A percentile compares a stretch with the other conserved stretches of the same genome.
phyloP scores from a whole-genome alignment of 2,888 invertebrate species.

The Drosophila pseudotakahashii region DNA sequence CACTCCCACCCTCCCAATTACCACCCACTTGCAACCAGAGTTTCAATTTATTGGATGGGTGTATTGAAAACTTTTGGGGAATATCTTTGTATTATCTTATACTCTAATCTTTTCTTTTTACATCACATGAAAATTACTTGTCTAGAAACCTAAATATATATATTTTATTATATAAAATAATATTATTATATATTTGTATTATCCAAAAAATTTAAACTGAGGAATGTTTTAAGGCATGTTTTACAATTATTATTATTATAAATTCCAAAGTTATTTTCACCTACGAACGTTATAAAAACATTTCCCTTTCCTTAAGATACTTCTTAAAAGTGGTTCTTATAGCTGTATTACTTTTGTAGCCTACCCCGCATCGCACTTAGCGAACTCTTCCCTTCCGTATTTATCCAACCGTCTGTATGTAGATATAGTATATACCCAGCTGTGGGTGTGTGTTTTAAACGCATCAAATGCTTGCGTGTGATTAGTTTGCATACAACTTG shows the following conservation, averaged over 20 bases:
- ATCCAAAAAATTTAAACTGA: too few species aligned
- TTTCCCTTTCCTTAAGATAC: too few species aligned
- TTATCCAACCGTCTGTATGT: constrained; percentile 13
- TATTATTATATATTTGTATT: too few species aligned
- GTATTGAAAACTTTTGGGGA: background rate
- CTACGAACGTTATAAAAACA: too few species aligned
- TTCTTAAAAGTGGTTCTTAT: background rate
- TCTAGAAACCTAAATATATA: too few species aligned
- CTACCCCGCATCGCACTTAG: background rate
- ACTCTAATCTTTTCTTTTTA: too few species aligned
- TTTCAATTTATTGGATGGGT: constrained; percentile 9
- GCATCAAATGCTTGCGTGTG: constrained; percentile 78
- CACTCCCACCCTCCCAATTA: background rate
- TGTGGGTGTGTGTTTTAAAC: constrained; percentile 67
- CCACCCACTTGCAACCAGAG: constrained; percentile 1
- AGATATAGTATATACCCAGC: constrained; percentile 5
- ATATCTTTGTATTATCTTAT: too few species aligned
- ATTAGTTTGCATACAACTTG: constrained; percentile 78
- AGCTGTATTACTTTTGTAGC: background rate
- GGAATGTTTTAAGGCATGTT: too few species aligned
- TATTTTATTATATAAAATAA: too few species aligned
- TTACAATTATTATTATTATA: too few species aligned
- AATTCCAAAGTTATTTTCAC: too few species aligned
- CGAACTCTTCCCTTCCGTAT: background rate
- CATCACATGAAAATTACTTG: too few species aligned